These are phyloP conservation scores for Agrotis ipsilon DNA, from an alignment of 2,888 invertebrate genomes.

Conservation along the genomic window DNA sequence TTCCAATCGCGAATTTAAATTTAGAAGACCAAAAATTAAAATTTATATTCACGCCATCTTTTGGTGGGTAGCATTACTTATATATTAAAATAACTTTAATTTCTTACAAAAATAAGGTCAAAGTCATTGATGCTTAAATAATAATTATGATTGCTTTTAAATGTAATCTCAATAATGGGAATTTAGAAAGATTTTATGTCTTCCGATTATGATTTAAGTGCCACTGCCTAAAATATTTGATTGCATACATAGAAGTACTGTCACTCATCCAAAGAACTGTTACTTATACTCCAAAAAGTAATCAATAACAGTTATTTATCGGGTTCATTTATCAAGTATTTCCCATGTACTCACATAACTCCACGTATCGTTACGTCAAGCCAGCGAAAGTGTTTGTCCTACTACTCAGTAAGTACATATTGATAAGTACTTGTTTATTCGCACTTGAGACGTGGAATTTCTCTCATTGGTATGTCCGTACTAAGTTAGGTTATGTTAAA, in stretches of 20 bases:
- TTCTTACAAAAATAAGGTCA: too few species aligned
- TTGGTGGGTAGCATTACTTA: constrained; percentile 24
- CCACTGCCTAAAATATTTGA: background rate
- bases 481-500: constrained; percentile 9
- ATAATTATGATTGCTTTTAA: background rate
- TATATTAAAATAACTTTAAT: background rate
- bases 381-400: constrained; percentile 64
- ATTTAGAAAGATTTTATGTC: background rate
- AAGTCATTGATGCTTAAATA: background rate
- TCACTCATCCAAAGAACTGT: constrained; percentile 1
- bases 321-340: constrained; percentile 14
- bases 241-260: background rate
- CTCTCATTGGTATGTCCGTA: constrained; percentile 47
- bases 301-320: constrained; percentile 24
- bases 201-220: too few species aligned
- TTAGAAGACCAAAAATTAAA: constrained; percentile 42
- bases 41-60: constrained; percentile 53
- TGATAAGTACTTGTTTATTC: constrained; percentile 51
- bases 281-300: constrained; percentile 6
- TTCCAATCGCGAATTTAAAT: constrained; percentile 72
- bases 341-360: constrained; percentile 47
- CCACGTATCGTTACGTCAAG: constrained; percentile 56
- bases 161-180: background rate
- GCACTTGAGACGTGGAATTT: constrained; percentile 38
- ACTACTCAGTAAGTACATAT: constrained; percentile 40